phyloP scores from a whole-genome alignment of 2,888 invertebrate species.

The Embidobia sp. region DNA sequence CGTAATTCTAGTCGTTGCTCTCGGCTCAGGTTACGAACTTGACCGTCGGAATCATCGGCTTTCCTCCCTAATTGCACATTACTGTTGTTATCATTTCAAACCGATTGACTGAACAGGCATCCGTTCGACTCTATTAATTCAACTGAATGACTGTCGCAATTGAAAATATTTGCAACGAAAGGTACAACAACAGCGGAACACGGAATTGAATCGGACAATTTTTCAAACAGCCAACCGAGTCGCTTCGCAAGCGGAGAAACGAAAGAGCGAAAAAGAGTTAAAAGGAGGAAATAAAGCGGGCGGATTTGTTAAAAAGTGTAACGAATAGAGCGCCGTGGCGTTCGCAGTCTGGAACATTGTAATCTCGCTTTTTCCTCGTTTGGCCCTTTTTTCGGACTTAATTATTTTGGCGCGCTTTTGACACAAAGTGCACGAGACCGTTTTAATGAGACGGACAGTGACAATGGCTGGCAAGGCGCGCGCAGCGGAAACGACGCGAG shows the following conservation, averaged over 20 bases:
- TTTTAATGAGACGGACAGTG: slow-evolving; percentile 62
- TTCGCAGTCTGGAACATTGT: slow-evolving; percentile 44
- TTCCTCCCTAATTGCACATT: too few relatives aligned
- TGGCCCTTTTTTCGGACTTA: slow-evolving; percentile 28
- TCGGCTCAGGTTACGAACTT: too few relatives aligned
- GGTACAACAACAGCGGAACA: too few relatives aligned
- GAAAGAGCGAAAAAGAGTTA: slow-evolving; percentile 2
- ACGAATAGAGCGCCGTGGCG: slow-evolving; percentile 35
- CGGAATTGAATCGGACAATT: too few relatives aligned
- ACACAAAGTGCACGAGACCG: slow-evolving; percentile 58
- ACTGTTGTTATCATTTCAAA: too few relatives aligned
- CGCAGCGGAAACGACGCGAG: slow-evolving; percentile 54
- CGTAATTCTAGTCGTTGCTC: too few relatives aligned
- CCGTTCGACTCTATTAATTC: too few relatives aligned
- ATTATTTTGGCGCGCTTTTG: slow-evolving; percentile 56
- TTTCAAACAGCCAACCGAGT: too few relatives aligned
- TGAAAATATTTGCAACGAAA: too few relatives aligned
- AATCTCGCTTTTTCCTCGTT: slow-evolving; percentile 19
- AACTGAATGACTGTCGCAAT: too few relatives aligned
- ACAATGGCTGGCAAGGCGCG: slow-evolving; percentile 35
- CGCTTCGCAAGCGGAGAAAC: not conserved
- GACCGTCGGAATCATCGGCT: too few relatives aligned
- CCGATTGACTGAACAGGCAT: too few relatives aligned
- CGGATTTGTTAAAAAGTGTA: slow-evolving; percentile 40
- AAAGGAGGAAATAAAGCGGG: not conserved